Conservation (phyloP, 2,888 invertebrate species). For the Epirrhoe tristata region DNA sequence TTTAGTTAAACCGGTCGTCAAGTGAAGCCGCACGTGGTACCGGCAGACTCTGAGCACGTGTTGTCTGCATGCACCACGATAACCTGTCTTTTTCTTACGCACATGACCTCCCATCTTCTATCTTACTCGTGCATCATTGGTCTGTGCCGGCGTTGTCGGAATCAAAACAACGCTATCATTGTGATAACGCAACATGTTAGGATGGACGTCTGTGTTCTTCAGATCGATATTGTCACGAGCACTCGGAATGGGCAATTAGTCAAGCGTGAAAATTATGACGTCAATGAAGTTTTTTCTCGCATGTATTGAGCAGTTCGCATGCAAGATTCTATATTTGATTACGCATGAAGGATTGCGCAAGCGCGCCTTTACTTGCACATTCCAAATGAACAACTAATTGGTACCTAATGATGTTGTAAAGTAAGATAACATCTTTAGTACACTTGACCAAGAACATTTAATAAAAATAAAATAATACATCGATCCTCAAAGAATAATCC, state of each 20-base stretch:
- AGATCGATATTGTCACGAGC: slow-evolving; percentile 34
- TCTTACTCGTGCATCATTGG: slow-evolving; percentile 35
- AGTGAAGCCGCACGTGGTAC: slow-evolving; percentile 26
- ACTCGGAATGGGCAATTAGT: slow-evolving; percentile 31
- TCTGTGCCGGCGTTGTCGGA: slow-evolving; percentile 51
- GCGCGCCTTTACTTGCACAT: slow-evolving; percentile 19
- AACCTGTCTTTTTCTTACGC: slow-evolving; percentile 53
- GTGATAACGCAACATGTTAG: slow-evolving; percentile 35
- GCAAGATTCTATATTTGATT: slow-evolving; percentile 9
- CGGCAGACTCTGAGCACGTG: slow-evolving; percentile 52
- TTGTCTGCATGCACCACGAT: slow-evolving; percentile 63
- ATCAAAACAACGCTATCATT: slow-evolving; percentile 42
- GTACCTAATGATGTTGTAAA: too few relatives aligned
- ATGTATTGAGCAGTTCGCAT: neutral
- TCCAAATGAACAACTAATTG: neutral
- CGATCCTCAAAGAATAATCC: too few relatives aligned
- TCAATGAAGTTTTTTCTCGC: slow-evolving; percentile 13
- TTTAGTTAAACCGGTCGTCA: slow-evolving; percentile 29
- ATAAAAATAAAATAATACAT: too few relatives aligned
- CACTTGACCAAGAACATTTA: too few relatives aligned
- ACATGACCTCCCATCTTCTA: slow-evolving; percentile 43
- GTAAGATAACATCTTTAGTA: too few relatives aligned
- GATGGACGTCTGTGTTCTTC: slow-evolving; percentile 33
- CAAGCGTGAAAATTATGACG: slow-evolving; percentile 28
- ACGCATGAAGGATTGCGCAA: slow-evolving; percentile 15